Base-by-base conservation (phyloP, 2,113 vertebrate genomes). In the Perca fluviatilis region DNA sequence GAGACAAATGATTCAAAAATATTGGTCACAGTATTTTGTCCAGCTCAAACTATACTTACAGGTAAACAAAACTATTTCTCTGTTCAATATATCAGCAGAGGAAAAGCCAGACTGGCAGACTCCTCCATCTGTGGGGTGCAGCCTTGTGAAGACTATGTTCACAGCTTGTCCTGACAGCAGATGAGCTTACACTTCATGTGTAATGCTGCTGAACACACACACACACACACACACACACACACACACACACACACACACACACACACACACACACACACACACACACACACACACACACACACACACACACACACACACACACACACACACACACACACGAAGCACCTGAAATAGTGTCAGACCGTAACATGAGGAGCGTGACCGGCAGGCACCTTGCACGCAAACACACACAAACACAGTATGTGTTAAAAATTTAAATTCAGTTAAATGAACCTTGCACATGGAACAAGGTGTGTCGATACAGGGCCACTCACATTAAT, bases 151-250 rank as follows among this genome's bases (percentile, higher is more conserved):
- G 73, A 90, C 63, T 79, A 61, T 86, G 85, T 88, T 92, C 83
- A 82, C 91, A 92, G 86, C 84, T 91, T 93, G 89, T 86, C 84
- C 88, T 76, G 87, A 93, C 87, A 89, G 89, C 87, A 82, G 81
- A 88, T 77, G 83, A 82, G 80, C 86, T 85, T 81, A 88, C 89
- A 82, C 79, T 83, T 89, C 84, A 89, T 85, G 87, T 87, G 85
- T 88, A 82, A 82, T 79, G 75, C 79, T 56, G 67, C 83, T 36
- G 46, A 80, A 85, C 78, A 88, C 68, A 10, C 33, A 82, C 30
- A 11, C 78, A 69, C 21, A 78, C 50, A 80, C 50, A 51, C 49
- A 62, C 69, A 18, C 46, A 49, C 15, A 49, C 12, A 49, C 15
- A 49, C 78, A 69, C 21, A 78, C 49, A 80, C 50, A 51, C 49